Percentiles rank a stretch among this genome's conserved stretches.
These are phyloP conservation scores for Helarctos malayanus DNA, from an alignment of 2,797 vertebrate species.

Conservation along the genomic window DNA sequence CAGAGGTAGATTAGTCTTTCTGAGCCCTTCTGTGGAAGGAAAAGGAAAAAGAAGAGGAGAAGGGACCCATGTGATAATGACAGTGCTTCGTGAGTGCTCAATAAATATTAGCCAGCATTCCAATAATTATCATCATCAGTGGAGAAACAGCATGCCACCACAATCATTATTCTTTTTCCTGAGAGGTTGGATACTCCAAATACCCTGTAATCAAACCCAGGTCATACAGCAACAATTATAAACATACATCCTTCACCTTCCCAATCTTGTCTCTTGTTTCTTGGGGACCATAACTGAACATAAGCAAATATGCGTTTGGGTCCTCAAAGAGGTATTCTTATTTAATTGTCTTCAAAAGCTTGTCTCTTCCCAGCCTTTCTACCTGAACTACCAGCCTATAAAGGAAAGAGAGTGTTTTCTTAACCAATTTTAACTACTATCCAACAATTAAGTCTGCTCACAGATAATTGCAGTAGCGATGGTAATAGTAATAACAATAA, in stretches of 20 bases:
- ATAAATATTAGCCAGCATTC: not conserved
- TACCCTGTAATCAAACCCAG: not conserved
- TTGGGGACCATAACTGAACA: not conserved
- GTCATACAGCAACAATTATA: not conserved
- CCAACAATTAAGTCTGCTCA: not conserved
- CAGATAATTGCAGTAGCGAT: not conserved
- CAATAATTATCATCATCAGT: not conserved
- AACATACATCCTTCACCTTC: not conserved
- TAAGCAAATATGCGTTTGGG: not conserved
- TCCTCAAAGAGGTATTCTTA: not conserved
- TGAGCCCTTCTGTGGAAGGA: not conserved
- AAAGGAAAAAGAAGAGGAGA: not conserved
- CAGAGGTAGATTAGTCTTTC: not conserved
- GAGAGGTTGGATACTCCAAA: not conserved
- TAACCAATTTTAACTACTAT: not conserved
- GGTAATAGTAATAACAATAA: not conserved
- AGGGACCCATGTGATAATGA: not conserved
- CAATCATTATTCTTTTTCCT: not conserved
- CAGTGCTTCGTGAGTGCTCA: not conserved
- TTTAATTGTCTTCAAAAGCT: not conserved
- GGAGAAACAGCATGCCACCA: not conserved
- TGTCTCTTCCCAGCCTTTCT: not conserved
- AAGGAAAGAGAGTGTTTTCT: constrained; percentile 10
- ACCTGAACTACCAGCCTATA: not conserved
- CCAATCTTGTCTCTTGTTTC: not conserved